Conservation (phyloP, 2,113 vertebrate genomes). For the Sebastes schlegelii region DNA sequence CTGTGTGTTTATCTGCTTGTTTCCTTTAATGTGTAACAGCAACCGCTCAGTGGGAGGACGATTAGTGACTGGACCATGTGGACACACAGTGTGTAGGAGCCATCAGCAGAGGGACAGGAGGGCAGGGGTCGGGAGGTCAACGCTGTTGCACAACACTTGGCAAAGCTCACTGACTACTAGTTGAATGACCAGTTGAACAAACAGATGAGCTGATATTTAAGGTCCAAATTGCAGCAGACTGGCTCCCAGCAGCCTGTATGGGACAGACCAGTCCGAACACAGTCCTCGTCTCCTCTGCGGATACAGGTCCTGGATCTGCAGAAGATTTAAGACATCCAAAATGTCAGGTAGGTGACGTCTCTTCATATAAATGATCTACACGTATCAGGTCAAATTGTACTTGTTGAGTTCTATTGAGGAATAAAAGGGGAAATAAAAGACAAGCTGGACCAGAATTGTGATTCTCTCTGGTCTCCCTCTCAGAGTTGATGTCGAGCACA, state of each 20-base stretch:
- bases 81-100: too few species aligned
- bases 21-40: not conserved
- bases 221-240: not conserved
- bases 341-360: conserved; percentile 64
- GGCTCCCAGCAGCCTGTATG: not conserved
- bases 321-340: not conserved
- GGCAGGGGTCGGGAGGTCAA: not conserved
- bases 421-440: not conserved
- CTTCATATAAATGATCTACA: not conserved
- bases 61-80: not conserved
- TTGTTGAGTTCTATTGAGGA: not conserved
- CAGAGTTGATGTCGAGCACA: not conserved
- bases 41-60: not conserved
- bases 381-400: not conserved
- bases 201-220: conserved; percentile 3
- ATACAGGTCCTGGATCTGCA: not conserved
- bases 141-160: conserved; percentile 35
- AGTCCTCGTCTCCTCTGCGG: not conserved
- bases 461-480: not conserved
- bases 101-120: not conserved
- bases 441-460: not conserved
- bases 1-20: not conserved
- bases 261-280: not conserved
- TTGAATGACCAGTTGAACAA: conserved; percentile 70
- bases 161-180: conserved; percentile 14